A percentile compares a stretch with the other conserved stretches of the same genome.
Conservation (phyloP, 2,113 vertebrate genomes). For the Phalacrocorax pelagicus region DNA sequence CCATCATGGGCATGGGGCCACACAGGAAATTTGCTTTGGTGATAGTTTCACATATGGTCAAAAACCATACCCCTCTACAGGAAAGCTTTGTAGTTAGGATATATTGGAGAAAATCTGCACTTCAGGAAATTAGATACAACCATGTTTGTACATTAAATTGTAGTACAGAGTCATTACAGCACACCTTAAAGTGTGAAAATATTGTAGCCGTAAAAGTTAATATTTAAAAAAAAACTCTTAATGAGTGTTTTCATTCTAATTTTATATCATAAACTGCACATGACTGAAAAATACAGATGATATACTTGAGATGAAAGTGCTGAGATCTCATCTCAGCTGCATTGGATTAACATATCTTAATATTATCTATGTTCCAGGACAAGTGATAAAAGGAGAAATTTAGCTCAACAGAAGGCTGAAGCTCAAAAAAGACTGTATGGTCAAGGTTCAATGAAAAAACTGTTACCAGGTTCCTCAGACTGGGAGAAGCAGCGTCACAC, state of each 20-base stretch:
- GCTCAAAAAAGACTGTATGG: conserved; percentile 94
- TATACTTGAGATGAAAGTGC: not conserved
- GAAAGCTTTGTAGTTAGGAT: not conserved
- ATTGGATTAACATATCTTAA: not conserved
- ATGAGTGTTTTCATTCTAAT: not conserved
- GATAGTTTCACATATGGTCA: not conserved
- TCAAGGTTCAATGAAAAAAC: conserved; percentile 88
- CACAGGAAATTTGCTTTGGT: not conserved
- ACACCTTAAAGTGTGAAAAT: not conserved
- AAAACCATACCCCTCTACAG: not conserved
- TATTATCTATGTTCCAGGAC: conserved; percentile 77
- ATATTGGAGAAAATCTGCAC: not conserved
- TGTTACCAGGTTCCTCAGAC: conserved; percentile 88
- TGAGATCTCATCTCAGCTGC: not conserved
- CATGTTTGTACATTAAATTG: not conserved
- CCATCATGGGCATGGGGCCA: not conserved
- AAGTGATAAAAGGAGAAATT: conserved; percentile 94
- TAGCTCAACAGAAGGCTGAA: conserved; percentile 96
- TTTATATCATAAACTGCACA: not conserved
- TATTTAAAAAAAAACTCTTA: not conserved
- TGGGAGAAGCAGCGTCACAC: conserved; percentile 94
- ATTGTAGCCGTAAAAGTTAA: not conserved
- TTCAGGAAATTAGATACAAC: not conserved
- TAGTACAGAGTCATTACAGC: not conserved
- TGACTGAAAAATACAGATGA: not conserved